Evolutionary conservation across 2,888 invertebrate species (phyloP), one percentile per base, ranked within the genome.

Genomic region (Toxonevra muliebris): DNA sequence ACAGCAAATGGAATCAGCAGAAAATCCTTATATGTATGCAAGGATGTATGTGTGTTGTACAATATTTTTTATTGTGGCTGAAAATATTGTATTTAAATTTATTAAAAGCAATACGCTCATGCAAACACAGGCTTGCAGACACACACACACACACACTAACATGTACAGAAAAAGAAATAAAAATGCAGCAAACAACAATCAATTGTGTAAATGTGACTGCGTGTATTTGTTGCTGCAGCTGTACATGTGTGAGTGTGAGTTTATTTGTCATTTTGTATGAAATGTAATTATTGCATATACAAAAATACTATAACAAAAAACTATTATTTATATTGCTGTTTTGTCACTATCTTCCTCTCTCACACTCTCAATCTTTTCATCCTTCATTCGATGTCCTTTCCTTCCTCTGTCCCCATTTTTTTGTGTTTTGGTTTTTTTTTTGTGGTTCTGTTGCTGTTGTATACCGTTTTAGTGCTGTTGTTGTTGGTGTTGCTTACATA

Each of bases 111-210:
- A 30, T 30, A 30, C 30, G 7, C 30, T 4, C 30, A 30, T 30
- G 7, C 30, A 30, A 30, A 7, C 30, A 30, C 30, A 30, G 30
- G 30, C 30, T n/a, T n/a, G n/a, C n/a, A n/a, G n/a, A 30, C 30
- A 30, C 30, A 30, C 30, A 30, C 7, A 30, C 30, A 30, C 7
- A 30, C 30, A 30, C 7, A n/a, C n/a, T n/a, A n/a, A n/a, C n/a
- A n/a, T n/a, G n/a, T n/a, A n/a, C n/a, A n/a, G n/a, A n/a, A n/a
- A n/a, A n/a, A n/a, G n/a, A n/a, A 12, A 12, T 19, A 45, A 60
- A 11, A 53, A 10, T 48, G 1, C 61, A 53, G 61, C 61, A 61
- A 52, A 61, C 41, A 61, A 40, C 52, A 61, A 61, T 53, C 61
- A 61, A 61, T 40, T 61, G 30, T 30, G 41, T 15, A 41, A 58